Evolutionary conservation across 2,113 vertebrate species (phyloP), one percentile per base, ranked within the genome.

Genomic region (Elachura formosa): DNA sequence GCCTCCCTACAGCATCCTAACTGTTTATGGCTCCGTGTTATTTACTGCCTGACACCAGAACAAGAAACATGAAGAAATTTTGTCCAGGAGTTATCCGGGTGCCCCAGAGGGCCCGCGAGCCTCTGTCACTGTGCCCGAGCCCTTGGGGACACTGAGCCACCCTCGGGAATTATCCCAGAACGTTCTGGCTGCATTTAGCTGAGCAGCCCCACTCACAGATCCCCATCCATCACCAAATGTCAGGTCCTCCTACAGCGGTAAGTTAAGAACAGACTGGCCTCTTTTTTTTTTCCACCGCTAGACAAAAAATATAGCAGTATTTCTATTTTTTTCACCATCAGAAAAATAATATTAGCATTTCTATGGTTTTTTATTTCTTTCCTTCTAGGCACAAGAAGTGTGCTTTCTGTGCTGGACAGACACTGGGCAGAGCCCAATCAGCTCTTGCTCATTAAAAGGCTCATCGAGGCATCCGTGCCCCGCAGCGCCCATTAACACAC

Each of bases 401-500:
- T n/a, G 1, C 26, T 78, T 77, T 19, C 49, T 31, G 11, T 0
- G 3, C 63, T 9, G 74, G 68, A 29, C n/a, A 9, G 14, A 45
- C 26, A n/a, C n/a, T n/a, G n/a, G n/a, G n/a, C n/a, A n/a, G n/a
- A n/a, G n/a, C n/a, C n/a, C n/a, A n/a, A n/a, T 52, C 82, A 72
- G 84, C 87, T 41, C 43, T 43, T 24, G 55, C 34, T 71, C 84
- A 34, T 77, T 89, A 91, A 71, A 1, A 19, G 63, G 24, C 34
- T 92, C 80, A 54, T 84, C 84, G 71, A 81, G 54, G 75, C 76
- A 33, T 80, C 80, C 3, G 11, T 56, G 40, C 80, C 91, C 90
- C 17, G 29, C 92, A 93, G 87, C 14, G 36, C 49, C 90, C 74
- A 79, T 94, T 90, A 95, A 71, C 90, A 72, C 95, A 64, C 90